Percentiles rank a stretch among this genome's conserved stretches.
These are phyloP conservation scores for Brachirus orientalis DNA, from an alignment of 2,113 vertebrate genomes.

Conservation along the genomic window DNA sequence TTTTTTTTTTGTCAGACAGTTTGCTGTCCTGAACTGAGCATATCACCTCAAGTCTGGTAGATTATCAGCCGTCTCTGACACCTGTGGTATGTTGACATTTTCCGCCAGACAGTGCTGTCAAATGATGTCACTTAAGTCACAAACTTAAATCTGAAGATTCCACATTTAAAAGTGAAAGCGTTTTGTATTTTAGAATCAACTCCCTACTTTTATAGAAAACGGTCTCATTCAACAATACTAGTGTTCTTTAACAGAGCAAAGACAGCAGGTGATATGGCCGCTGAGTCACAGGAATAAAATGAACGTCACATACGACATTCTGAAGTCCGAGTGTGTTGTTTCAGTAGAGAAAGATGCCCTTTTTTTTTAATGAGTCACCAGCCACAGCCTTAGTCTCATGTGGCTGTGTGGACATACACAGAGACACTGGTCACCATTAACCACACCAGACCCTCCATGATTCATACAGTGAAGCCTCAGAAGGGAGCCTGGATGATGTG, in stretches of 20 bases:
- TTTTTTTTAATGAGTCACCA: constrained; percentile 24
- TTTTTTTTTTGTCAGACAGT: constrained; percentile 2
- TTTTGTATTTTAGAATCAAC: no score
- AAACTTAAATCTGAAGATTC: neutral
- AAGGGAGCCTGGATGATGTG: constrained; percentile 38
- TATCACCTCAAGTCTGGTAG: neutral
- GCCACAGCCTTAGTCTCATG: constrained; percentile 38
- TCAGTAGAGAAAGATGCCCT: no score
- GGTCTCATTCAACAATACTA: neutral
- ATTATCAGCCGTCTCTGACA: constrained; percentile 15
- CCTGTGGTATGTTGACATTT: neutral
- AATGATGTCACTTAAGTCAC: neutral
- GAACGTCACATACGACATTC: no score
- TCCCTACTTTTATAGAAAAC: no score
- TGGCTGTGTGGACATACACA: constrained; percentile 41
- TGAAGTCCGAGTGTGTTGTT: neutral
- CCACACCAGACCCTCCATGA: constrained; percentile 63
- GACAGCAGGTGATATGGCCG: no score
- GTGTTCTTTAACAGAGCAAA: neutral
- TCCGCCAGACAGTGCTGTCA: neutral
- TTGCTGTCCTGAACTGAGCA: neutral
- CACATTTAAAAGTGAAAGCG: no score
- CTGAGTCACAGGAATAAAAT: no score
- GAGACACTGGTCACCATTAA: constrained; percentile 53
- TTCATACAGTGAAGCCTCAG: constrained; percentile 37